Base-by-base conservation (phyloP, 2,113 vertebrate genomes). In the Typhlomys cinereus region DNA sequence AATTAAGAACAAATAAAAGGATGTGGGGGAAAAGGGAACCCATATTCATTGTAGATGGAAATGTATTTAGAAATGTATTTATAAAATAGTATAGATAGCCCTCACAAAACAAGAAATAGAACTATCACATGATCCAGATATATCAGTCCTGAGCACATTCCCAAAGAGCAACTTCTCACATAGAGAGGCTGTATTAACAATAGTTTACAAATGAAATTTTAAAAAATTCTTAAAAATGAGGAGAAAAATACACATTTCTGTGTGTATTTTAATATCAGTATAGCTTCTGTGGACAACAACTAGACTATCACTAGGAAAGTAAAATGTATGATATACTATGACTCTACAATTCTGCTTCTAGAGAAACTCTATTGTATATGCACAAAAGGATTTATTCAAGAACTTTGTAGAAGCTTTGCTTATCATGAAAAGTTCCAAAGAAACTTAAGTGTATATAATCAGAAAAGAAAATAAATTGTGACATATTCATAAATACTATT, bases 341-440 rank as follows among this genome's bases (percentile, higher is more conserved):
- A 90, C 11, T 23, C 29, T 46, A 54, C 13, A 71, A 39, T 4
- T 88, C 70, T 84, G 27, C 14, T 1, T 48, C 39, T 69, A 23
- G 48, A 50, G 64, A 80, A 81, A 71, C 44, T 83, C 8, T 14
- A 67, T 61, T 36, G 64, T 5, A 59, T 46, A 3, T 46, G 17
- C 61, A 78, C 67, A 52, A 78, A 93, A 57, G 80, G 7, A 21
- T 8, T 85, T 91, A 21, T 79, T 83, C n/a, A 67, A 59, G 54
- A 73, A 41, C 57, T 94, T 82, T 9, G 13, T 76, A 25, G 31
- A 62, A 86, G 4, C 18, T 87, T 57, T 91, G 44, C 29, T 67
- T 91, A 13, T 76, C n/a, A 6, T 86, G 57, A 67, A 73, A 94
- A 89, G 54, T 84, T 52, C n/a, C n/a, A n/a, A n/a, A n/a, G n/a